A percentile compares a stretch with the other conserved stretches of the same genome.
Conservation (phyloP, 1,140 invertebrate genomes). For the Magallana gigas region DNA sequence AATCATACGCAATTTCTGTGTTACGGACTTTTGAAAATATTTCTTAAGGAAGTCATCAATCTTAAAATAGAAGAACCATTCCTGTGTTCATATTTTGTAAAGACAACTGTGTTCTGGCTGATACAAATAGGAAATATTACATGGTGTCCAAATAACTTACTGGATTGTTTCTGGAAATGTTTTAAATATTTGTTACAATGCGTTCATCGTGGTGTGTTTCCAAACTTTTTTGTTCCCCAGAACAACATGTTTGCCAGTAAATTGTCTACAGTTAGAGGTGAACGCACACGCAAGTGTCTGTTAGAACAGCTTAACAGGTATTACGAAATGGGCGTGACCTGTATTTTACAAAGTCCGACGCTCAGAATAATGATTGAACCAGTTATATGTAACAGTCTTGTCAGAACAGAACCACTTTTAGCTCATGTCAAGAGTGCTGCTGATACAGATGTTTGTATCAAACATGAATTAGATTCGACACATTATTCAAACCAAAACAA, state of each 20-base stretch:
- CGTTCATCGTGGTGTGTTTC: background rate
- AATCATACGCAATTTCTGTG: conserved; percentile 42
- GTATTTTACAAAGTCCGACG: background rate
- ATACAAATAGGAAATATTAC: background rate
- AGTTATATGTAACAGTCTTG: background rate
- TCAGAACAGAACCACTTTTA: background rate
- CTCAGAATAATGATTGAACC: background rate
- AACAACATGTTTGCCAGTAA: conserved; percentile 27
- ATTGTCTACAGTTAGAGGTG: background rate
- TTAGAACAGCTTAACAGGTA: background rate
- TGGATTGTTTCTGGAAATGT: conserved; percentile 28
- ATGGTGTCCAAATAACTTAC: background rate
- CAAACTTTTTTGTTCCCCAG: conserved; percentile 38
- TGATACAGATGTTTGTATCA: background rate
- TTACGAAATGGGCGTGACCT: background rate
- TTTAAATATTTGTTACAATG: conserved; percentile 23
- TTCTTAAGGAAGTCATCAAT: conserved; percentile 25
- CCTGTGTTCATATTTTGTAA: conserved; percentile 42
- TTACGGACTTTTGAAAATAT: conserved; percentile 43
- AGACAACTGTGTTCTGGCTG: conserved; percentile 37
- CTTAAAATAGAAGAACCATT: background rate
- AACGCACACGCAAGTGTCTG: background rate
- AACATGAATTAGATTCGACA: background rate
- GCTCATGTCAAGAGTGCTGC: background rate
- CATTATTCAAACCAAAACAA: background rate